Conservation (phyloP, 1,140 invertebrate genomes). For the Hyles vespertilio region DNA sequence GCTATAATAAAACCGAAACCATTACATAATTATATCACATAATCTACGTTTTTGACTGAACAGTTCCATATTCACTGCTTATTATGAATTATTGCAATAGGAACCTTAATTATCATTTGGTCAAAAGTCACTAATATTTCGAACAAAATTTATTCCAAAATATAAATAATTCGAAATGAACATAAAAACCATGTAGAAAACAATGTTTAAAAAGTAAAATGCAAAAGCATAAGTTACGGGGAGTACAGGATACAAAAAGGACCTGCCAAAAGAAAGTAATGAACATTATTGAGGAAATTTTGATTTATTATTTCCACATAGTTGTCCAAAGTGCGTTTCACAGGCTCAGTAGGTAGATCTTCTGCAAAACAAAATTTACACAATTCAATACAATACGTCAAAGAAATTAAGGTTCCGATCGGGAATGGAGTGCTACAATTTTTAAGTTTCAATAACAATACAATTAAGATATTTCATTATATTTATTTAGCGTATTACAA, state of each 20-base stretch:
- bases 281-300: constrained; percentile 68
- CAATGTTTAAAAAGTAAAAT: constrained; percentile 47
- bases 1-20: too few relatives aligned
- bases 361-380: constrained; percentile 72
- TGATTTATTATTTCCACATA: constrained; percentile 75
- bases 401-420: constrained; percentile 72
- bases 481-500: constrained; percentile 76
- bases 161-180: constrained; percentile 72
- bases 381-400: constrained; percentile 52
- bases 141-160: constrained; percentile 73
- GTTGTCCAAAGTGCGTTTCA: constrained; percentile 70
- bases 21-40: neutral
- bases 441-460: constrained; percentile 66
- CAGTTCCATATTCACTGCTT: constrained; percentile 13
- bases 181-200: constrained; percentile 73
- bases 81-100: constrained; percentile 34
- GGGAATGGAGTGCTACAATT: constrained; percentile 69
- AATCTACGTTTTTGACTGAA: constrained; percentile 2
- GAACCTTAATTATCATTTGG: constrained; percentile 69
- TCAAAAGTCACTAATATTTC: constrained; percentile 53
- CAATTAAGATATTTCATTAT: constrained; percentile 71
- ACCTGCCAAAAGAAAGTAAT: constrained; percentile 70
- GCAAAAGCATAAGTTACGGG: constrained; percentile 52
- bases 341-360: constrained; percentile 67
- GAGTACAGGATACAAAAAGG: constrained; percentile 66